Percentiles rank a stretch among this genome's conserved stretches.
phyloP scores from a whole-genome alignment of 2,113 vertebrate genomes.

The Cyanistes caeruleus region DNA sequence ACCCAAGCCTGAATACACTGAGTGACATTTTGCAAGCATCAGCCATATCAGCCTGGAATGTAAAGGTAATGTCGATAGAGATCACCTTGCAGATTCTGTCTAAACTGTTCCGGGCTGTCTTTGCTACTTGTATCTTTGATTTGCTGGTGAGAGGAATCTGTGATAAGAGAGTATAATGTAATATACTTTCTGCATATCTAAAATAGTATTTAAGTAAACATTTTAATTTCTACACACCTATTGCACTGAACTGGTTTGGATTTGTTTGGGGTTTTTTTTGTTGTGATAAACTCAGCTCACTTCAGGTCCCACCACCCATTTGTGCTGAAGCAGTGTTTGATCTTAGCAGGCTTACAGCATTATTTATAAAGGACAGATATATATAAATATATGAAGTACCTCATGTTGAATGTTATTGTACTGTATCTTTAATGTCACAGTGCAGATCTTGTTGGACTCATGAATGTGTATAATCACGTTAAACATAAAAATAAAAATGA shows the following conservation, averaged over 20 bases:
- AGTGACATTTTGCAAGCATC: slow-evolving; percentile 40
- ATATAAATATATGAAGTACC: slow-evolving; percentile 81
- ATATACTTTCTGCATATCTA: slow-evolving; percentile 73
- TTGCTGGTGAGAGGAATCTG: slow-evolving; percentile 49
- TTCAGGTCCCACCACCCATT: slow-evolving; percentile 56
- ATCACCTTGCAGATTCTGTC: slow-evolving; percentile 33
- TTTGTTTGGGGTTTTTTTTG: not conserved
- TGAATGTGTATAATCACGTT: slow-evolving; percentile 89
- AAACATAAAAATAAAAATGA: slow-evolving; percentile 79
- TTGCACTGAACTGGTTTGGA: slow-evolving; percentile 74
- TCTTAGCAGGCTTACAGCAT: slow-evolving; percentile 73
- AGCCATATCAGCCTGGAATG: not conserved
- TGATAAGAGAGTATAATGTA: slow-evolving; percentile 69
- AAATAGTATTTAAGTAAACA: slow-evolving; percentile 74
- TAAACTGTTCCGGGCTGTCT: slow-evolving; percentile 46
- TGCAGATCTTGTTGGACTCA: slow-evolving; percentile 88
- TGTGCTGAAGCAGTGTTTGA: slow-evolving; percentile 71
- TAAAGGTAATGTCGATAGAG: slow-evolving; percentile 1
- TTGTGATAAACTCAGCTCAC: slow-evolving; percentile 68
- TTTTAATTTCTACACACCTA: slow-evolving; percentile 74
- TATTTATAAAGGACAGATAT: slow-evolving; percentile 83
- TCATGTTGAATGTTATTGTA: slow-evolving; percentile 88
- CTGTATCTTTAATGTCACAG: slow-evolving; percentile 89
- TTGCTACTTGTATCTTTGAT: slow-evolving; percentile 29
- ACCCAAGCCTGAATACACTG: not conserved